Conservation (phyloP, 1,140 invertebrate genomes). For the Kradibia gibbosae region DNA sequence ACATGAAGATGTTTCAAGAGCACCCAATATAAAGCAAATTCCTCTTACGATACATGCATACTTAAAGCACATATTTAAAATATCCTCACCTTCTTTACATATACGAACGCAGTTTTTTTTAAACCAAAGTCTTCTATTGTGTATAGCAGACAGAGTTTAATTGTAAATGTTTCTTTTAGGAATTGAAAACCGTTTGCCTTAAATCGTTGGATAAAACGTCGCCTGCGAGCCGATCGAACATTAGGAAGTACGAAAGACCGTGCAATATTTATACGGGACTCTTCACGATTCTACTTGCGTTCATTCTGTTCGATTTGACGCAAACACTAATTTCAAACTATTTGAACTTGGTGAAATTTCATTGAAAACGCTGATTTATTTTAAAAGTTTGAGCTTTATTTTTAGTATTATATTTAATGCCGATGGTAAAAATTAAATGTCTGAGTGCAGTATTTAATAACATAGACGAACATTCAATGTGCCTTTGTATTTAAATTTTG, state of each 20-base stretch:
- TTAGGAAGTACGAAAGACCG: background rate
- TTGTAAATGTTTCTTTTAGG: background rate
- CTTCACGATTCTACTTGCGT: background rate
- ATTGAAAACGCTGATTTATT: no score
- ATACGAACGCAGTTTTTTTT: background rate
- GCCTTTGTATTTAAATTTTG: no score
- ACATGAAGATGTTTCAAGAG: background rate
- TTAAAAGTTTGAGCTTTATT: no score
- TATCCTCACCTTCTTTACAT: background rate
- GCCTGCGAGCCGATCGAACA: background rate
- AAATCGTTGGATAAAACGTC: background rate
- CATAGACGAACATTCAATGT: no score
- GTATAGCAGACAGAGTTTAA: background rate
- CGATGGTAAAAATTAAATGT: no score
- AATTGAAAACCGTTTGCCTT: background rate
- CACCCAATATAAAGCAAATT: conserved; percentile 1
- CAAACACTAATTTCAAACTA: no score
- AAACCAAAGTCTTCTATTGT: no score
- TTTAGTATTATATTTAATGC: no score
- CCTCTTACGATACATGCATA: background rate
- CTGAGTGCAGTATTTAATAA: no score
- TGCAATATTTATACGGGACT: background rate
- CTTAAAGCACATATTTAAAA: background rate
- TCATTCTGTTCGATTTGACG: background rate
- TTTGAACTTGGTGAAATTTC: no score